phyloP scores from a whole-genome alignment of 2,113 vertebrate species.

The Upupa epops region DNA sequence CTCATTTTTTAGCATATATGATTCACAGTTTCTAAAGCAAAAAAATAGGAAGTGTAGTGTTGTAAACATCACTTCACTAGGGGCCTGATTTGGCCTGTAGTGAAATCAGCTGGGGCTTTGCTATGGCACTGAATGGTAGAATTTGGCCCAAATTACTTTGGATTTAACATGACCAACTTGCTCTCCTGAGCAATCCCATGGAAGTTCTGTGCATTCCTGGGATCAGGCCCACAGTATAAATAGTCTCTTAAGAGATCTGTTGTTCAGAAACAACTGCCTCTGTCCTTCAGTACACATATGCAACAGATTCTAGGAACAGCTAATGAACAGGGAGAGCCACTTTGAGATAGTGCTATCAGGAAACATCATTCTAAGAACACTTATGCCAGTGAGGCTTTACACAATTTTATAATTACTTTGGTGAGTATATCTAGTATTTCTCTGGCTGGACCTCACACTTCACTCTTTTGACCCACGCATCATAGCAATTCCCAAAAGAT shows the following conservation, averaged over 20 bases:
- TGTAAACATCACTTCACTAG: constrained; percentile 28
- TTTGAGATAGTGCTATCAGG: neutral
- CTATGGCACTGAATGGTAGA: neutral
- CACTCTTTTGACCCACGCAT: neutral
- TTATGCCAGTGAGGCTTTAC: neutral
- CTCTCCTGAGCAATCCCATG: neutral
- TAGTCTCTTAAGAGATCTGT: neutral
- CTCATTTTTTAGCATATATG: neutral
- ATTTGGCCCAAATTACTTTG: neutral
- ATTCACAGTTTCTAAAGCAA: neutral
- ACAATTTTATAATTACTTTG: neutral
- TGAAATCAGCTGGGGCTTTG: neutral
- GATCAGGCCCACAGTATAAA: neutral
- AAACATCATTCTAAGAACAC: neutral
- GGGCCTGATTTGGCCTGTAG: neutral
- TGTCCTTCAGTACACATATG: neutral
- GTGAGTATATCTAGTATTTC: neutral
- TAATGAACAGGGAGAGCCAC: neutral
- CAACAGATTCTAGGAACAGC: neutral
- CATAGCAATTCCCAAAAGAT: constrained; percentile 3
- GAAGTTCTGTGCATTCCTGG: neutral
- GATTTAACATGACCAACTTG: neutral
- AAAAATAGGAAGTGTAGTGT: neutral
- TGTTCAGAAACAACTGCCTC: neutral
- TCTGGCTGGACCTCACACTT: neutral